A percentile compares a stretch with the other conserved stretches of the same genome.
Conservation (phyloP, 2,113 vertebrate genomes). For the Silurus glanis region DNA sequence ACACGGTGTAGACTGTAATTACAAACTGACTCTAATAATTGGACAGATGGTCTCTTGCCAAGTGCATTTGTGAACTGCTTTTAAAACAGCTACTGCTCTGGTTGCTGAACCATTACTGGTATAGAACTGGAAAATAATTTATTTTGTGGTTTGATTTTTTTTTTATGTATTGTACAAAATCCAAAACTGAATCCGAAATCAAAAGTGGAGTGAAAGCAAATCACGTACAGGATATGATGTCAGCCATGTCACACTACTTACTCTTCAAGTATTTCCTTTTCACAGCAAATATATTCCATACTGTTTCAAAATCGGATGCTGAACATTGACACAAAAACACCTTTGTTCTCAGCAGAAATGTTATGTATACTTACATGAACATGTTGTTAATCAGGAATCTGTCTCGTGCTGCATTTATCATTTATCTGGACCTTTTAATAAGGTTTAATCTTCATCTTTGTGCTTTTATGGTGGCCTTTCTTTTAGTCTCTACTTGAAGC, state of each 20-base stretch:
- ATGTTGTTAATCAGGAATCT: neutral
- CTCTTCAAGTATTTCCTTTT: too few species aligned
- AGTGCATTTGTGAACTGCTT: neutral
- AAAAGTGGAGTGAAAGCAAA: neutral
- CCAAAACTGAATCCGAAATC: neutral
- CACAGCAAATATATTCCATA: too few species aligned
- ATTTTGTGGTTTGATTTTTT: neutral
- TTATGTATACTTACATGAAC: neutral
- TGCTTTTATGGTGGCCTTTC: neutral
- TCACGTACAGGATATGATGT: neutral
- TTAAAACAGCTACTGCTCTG: neutral
- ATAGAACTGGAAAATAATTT: neutral
- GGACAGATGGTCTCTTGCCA: slow-evolving; percentile 24
- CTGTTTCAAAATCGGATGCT: too few species aligned
- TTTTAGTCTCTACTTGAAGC: neutral
- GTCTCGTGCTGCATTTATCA: neutral
- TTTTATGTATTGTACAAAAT: neutral
- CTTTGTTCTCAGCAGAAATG: neutral
- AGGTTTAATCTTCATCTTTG: neutral
- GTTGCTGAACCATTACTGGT: neutral
- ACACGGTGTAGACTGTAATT: slow-evolving; percentile 49
- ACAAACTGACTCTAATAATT: slow-evolving; percentile 54
- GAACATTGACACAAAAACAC: too few species aligned
- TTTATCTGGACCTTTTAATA: neutral
- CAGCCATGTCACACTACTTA: neutral